Evolutionary conservation across 2,888 invertebrate genomes (phyloP).

Genomic region (Tetranychus truncatus): DNA sequence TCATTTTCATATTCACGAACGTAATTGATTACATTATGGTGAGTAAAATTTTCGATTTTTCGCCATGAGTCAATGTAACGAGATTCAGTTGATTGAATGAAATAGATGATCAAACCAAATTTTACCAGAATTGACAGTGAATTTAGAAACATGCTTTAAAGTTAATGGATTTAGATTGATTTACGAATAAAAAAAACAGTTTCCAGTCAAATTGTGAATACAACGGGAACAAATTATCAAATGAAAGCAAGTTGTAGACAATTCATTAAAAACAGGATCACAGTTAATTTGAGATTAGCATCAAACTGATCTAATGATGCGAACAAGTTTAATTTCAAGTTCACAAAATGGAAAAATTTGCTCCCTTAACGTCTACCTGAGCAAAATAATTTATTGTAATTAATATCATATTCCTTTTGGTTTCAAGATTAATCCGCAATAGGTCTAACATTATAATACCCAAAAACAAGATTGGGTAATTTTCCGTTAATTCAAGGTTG

Average conservation of each 20-base stretch:
- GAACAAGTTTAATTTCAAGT: background rate
- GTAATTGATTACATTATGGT: background rate
- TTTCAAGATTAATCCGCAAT: too few species aligned
- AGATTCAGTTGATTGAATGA: background rate
- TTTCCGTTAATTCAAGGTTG: background rate
- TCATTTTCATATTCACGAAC: background rate
- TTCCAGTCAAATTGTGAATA: background rate
- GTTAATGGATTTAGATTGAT: too few species aligned
- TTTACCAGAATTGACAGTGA: too few species aligned
- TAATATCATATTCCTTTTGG: background rate
- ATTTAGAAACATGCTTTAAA: too few species aligned
- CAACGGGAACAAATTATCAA: background rate
- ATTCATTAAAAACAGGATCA: background rate
- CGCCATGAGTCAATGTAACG: background rate
- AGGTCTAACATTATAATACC: too few species aligned
- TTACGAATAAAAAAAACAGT: too few species aligned
- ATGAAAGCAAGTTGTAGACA: background rate
- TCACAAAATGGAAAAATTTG: background rate
- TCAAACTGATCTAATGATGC: background rate
- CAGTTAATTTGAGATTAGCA: background rate
- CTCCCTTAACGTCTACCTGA: background rate
- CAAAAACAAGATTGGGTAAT: background rate
- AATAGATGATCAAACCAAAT: too few species aligned
- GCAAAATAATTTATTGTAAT: background rate
- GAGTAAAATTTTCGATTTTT: background rate